Base-by-base conservation (phyloP, 2,113 vertebrate genomes). In the Indicator indicator region DNA sequence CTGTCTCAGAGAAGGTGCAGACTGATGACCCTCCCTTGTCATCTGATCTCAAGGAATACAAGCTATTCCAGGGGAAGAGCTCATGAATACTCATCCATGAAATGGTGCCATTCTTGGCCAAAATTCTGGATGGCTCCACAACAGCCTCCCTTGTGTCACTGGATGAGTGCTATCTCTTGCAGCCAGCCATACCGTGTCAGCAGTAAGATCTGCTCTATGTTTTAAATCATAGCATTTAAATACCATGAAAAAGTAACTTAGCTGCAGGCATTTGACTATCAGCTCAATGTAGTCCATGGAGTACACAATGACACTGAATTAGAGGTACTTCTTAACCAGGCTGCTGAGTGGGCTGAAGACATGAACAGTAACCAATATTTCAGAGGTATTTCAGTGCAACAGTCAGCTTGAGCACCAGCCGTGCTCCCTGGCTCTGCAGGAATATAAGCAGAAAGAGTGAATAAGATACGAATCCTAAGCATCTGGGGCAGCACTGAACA, bases 211-310 rank as follows among this genome's bases (percentile, higher is more conserved):
- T 92, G 73, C 27, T 74, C 24, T 27, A 14, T 81, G 30, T 73
- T 94, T 90, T 62, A 83, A 83, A 84, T 69, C 58, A 55, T 58
- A 94, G 16, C 44, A 77, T 58, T 71, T 70, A n/a, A 75, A 18
- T 38, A 16, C 59, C 1, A 3, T 46, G 56, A 54, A 83, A 89
- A 54, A 30, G n/a, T 75, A 56, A 78, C 27, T 72, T 69, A 88
- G 77, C 62, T 83, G 80, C 88, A 93, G 76, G 91, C 93, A 95
- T 96, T 50, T 91, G 94, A 93, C 95, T 95, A 96, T 75, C 86
- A 95, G 90, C 95, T 97, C 93, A 97, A 50, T 11, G 11, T 50
- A 77, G 48, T 44, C 46, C 68, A 17, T 46, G 40, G 54, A 6
- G 30, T 70, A 69, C 73, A 62, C 4, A 62, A n/a, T 56, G 76